These are phyloP conservation scores for Falco berigora DNA, from an alignment of 2,797 vertebrate genomes.

Conservation along the genomic window DNA sequence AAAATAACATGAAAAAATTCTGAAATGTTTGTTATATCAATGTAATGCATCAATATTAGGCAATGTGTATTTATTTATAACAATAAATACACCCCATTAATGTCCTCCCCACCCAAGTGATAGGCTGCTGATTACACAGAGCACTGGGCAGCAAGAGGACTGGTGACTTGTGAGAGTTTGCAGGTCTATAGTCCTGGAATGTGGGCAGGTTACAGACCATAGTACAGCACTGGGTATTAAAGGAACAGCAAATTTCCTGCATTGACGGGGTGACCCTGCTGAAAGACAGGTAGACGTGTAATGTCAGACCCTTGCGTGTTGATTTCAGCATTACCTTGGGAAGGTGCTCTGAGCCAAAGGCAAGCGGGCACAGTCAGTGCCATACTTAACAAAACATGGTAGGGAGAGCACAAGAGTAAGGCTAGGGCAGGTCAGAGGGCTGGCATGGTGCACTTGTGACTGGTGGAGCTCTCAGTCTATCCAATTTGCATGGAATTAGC, in stretches of 20 bases:
- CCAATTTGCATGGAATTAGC: not conserved
- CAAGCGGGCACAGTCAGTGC: not conserved
- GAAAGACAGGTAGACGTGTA: not conserved
- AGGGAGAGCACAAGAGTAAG: not conserved
- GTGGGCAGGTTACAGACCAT: not conserved
- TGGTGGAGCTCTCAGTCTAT: not conserved
- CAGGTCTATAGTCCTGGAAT: not conserved
- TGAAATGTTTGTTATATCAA: not conserved
- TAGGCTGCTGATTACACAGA: not conserved
- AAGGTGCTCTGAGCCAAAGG: not conserved
- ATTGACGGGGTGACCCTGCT: not conserved
- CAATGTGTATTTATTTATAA: not conserved
- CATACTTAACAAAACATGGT: not conserved
- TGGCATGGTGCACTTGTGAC: not conserved
- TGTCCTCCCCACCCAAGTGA: not conserved
- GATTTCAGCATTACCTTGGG: not conserved
- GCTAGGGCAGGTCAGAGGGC: not conserved
- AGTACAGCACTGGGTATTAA: not conserved
- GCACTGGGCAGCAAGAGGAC: accelerated
- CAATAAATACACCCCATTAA: not conserved
- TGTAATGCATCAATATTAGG: not conserved
- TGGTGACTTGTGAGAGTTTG: not conserved
- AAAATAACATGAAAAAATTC: not conserved
- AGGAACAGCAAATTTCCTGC: not conserved
- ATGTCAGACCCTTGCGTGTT: not conserved